Evolutionary conservation across 2,797 vertebrate genomes (phyloP).

Genomic region (Coluber constrictor): DNA sequence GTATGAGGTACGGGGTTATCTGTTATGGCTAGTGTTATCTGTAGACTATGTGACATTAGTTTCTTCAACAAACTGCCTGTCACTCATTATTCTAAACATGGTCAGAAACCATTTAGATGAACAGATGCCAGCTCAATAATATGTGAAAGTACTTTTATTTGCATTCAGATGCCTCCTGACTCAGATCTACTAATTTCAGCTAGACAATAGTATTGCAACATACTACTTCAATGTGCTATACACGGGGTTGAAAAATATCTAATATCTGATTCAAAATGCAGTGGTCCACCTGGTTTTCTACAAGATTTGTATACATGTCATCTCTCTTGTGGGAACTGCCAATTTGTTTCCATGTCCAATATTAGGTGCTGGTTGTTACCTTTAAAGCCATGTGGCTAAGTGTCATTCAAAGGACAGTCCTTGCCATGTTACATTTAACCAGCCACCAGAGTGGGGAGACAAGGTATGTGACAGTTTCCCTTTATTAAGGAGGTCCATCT

Average conservation of each 20-base stretch:
- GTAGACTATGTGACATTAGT: neutral
- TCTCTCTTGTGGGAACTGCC: neutral
- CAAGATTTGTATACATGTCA: neutral
- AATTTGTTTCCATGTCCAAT: neutral
- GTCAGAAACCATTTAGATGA: neutral
- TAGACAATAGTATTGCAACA: neutral
- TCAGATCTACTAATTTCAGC: neutral
- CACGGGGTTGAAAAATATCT: neutral
- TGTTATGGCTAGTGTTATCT: neutral
- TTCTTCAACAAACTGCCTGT: neutral
- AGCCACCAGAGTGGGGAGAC: neutral
- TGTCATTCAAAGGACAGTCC: neutral
- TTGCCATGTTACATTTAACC: neutral
- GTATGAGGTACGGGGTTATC: neutral
- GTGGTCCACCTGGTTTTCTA: neutral
- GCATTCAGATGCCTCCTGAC: neutral
- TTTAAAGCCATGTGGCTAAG: neutral
- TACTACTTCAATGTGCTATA: neutral
- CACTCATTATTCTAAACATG: neutral
- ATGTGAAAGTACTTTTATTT: neutral
- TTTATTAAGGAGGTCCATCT: neutral
- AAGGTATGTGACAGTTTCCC: neutral
- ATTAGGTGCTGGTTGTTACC: neutral
- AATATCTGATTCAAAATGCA: neutral
- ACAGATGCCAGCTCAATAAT: neutral